phyloP scores from a whole-genome alignment of 2,888 invertebrate species.

The Chirona hameri region DNA sequence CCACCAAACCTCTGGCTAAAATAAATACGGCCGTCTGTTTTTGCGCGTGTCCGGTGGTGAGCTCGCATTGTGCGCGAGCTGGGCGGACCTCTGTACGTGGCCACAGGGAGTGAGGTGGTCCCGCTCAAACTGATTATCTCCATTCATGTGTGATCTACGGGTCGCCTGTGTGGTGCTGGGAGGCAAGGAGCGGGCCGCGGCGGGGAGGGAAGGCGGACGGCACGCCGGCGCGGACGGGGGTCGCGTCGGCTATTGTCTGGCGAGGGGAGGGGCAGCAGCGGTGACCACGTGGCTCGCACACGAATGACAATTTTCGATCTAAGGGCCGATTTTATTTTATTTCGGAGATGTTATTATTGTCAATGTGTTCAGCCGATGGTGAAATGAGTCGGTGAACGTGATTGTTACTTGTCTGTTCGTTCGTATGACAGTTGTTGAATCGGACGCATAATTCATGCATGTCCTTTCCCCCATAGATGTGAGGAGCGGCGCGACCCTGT shows the following conservation, averaged over 20 bases:
- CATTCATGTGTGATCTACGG: conserved; percentile 8
- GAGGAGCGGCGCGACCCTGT: no score
- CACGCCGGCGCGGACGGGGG: neutral
- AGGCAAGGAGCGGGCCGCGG: neutral
- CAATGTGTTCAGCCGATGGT: no score
- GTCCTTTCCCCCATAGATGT: no score
- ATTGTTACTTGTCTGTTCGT: no score
- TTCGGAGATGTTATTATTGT: no score
- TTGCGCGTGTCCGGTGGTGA: neutral
- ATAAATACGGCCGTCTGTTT: neutral
- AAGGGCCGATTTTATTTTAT: no score
- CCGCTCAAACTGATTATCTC: neutral
- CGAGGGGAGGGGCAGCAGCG: neutral
- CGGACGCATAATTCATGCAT: no score
- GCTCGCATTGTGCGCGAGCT: neutral
- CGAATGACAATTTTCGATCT: no score
- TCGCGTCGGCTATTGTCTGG: neutral
- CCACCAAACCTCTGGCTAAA: no score
- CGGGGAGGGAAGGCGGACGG: neutral
- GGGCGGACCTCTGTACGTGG: neutral
- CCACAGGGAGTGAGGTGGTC: conserved; percentile 26
- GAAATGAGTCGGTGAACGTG: no score
- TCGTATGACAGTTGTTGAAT: no score
- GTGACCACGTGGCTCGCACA: no score
- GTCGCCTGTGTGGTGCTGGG: neutral